Evolutionary conservation across 2,888 invertebrate genomes (phyloP).

Genomic region (Synergus umbraculus): DNA sequence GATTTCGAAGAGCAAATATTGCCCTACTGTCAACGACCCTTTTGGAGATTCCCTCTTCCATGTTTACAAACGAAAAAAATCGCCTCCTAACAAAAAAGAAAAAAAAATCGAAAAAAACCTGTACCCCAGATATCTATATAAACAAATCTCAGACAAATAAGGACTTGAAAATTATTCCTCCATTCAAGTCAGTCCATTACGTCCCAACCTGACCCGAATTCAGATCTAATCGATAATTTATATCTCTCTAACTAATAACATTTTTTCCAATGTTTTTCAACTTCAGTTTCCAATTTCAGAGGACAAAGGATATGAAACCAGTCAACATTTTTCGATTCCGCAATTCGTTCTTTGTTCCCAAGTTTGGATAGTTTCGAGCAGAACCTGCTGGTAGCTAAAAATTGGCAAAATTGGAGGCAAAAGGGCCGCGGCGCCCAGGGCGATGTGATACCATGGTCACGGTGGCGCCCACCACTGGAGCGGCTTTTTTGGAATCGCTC

Average conservation of each 20-base stretch:
- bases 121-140: not conserved
- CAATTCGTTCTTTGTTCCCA: not conserved
- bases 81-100: not conserved
- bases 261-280: not conserved
- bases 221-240: too few species aligned
- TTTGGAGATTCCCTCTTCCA: slow-evolving; percentile 1
- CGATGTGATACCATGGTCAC: not conserved
- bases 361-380: not conserved
- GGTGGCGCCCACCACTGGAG: slow-evolving; percentile 4
- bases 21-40: slow-evolving; percentile 12
- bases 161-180: too few species aligned
- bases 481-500: slow-evolving; percentile 64
- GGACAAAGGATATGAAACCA: not conserved
- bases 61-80: not conserved
- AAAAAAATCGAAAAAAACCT: not conserved
- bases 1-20: slow-evolving; percentile 36
- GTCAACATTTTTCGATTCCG: not conserved
- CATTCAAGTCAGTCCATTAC: too few species aligned
- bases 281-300: not conserved
- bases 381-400: not conserved
- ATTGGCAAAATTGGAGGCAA: slow-evolving; percentile 33
- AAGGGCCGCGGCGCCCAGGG: slow-evolving; percentile 12
- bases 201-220: too few species aligned
- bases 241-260: too few species aligned
- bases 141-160: not conserved